Conservation (phyloP, 2,113 vertebrate genomes). For the Clarias magur region DNA sequence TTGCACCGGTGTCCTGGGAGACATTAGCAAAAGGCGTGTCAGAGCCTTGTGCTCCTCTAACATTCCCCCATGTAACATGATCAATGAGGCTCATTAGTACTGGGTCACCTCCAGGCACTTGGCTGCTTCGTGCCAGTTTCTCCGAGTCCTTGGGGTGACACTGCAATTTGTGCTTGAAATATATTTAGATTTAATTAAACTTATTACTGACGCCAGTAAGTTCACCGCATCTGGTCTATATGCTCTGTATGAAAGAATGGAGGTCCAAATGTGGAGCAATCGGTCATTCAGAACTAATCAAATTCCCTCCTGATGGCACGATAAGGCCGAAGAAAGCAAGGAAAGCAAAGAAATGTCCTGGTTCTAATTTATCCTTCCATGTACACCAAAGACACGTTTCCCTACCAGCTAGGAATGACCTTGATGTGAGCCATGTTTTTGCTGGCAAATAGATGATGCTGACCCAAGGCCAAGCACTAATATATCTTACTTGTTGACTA, state of each 20-base stretch:
- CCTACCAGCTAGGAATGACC: slow-evolving; percentile 41
- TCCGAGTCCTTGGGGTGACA: slow-evolving; percentile 2
- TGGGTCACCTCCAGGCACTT: slow-evolving; percentile 37
- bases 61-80: slow-evolving; percentile 61
- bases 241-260: not conserved
- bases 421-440: slow-evolving; percentile 46
- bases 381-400: slow-evolving; percentile 33
- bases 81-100: slow-evolving; percentile 68
- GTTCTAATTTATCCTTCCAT: slow-evolving; percentile 43
- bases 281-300: slow-evolving; percentile 10
- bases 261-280: not conserved
- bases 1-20: slow-evolving; percentile 57
- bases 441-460: slow-evolving; percentile 10
- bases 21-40: slow-evolving; percentile 60
- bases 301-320: slow-evolving; percentile 45
- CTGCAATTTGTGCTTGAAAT: not conserved
- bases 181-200: not conserved
- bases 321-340: not conserved
- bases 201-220: not conserved
- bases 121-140: slow-evolving; percentile 25
- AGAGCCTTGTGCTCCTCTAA: slow-evolving; percentile 51
- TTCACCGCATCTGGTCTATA: not conserved
- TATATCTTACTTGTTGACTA: slow-evolving; percentile 20
- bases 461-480: slow-evolving; percentile 19
- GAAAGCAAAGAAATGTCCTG: not conserved